A percentile compares a stretch with the other conserved stretches of the same genome.
Evolutionary conservation across 2,888 invertebrate genomes (phyloP).

Genomic region (Eupsilia transversa): DNA sequence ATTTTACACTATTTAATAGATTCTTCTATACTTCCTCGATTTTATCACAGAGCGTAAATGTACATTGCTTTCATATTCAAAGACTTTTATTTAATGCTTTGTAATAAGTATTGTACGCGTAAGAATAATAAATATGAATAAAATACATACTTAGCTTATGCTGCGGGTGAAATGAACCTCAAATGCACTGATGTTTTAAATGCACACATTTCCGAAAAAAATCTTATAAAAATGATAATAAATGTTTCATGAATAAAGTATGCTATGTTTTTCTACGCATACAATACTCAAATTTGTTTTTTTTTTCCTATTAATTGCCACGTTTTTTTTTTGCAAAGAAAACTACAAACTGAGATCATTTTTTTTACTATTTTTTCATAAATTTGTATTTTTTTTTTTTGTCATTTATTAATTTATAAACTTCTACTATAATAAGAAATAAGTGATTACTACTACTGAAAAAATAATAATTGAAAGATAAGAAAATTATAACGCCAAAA

Average conservation of each 20-base stretch:
- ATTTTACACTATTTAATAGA: background rate
- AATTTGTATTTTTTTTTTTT: constrained; percentile 84
- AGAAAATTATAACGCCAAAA: constrained; percentile 34
- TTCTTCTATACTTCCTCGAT: constrained; percentile 45
- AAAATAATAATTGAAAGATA: constrained; percentile 32
- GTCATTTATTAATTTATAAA: constrained; percentile 78
- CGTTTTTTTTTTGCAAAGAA: constrained; percentile 50
- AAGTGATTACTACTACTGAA: constrained; percentile 70
- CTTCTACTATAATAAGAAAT: constrained; percentile 71
- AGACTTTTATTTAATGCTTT: constrained; percentile 1
- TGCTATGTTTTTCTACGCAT: constrained; percentile 33
- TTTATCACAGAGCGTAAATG: constrained; percentile 57
- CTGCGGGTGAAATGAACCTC: constrained; percentile 10
- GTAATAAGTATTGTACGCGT: constrained; percentile 45
- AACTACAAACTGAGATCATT: constrained; percentile 81
- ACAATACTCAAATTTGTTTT: constrained; percentile 41
- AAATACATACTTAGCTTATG: constrained; percentile 56
- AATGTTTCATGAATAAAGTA: background rate
- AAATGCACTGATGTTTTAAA: constrained; percentile 48
- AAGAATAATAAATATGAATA: constrained; percentile 20
- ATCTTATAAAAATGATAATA: background rate
- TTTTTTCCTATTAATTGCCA: constrained; percentile 10
- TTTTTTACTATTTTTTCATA: constrained; percentile 79
- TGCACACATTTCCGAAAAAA: constrained; percentile 16
- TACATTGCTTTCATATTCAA: constrained; percentile 48